A percentile compares a stretch with the other conserved stretches of the same genome.
These are phyloP conservation scores for Gracilinanus agilis DNA, from an alignment of 2,113 vertebrate species.

Conservation along the genomic window DNA sequence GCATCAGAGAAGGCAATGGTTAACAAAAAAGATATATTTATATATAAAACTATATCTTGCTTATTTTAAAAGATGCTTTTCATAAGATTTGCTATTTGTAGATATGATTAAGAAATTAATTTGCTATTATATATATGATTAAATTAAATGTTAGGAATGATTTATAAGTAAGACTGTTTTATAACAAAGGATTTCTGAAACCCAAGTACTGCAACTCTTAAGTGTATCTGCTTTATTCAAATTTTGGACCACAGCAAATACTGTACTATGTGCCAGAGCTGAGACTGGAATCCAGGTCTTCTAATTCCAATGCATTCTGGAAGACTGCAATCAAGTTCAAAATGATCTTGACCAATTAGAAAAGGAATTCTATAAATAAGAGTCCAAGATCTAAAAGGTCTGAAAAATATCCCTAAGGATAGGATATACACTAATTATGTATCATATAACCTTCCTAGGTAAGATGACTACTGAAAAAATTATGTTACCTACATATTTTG, in stretches of 20 bases:
- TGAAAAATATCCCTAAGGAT: background rate
- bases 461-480: background rate
- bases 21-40: too few species aligned
- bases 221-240: background rate
- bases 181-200: background rate
- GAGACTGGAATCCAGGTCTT: background rate
- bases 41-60: too few species aligned
- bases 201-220: background rate
- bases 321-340: background rate
- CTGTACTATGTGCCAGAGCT: background rate
- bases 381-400: background rate
- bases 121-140: too few species aligned
- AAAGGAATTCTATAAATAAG: background rate
- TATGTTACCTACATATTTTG: background rate
- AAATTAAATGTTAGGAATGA: fast-evolving
- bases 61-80: background rate
- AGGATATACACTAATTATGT: background rate
- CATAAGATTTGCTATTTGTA: background rate
- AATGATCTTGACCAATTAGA: background rate
- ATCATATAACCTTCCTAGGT: too few species aligned
- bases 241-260: background rate
- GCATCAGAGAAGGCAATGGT: too few species aligned
- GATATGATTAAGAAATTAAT: background rate
- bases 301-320: background rate
- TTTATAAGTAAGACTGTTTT: background rate